Evolutionary conservation across 2,888 invertebrate species (phyloP).

Genomic region (Lochmaea capreae): DNA sequence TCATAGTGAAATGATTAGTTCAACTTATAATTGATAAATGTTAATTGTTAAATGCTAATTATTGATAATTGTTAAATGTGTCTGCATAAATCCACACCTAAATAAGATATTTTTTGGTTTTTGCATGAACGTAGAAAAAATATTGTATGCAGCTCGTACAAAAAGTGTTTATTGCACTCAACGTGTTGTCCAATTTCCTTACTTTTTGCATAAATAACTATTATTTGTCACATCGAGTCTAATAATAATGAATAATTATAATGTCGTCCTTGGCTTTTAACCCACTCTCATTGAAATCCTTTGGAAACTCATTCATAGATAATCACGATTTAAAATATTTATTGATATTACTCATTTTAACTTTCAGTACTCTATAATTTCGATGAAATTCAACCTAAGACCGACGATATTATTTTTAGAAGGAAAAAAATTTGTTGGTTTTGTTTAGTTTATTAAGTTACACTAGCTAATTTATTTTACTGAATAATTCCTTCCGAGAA

Average conservation of each 20-base stretch:
- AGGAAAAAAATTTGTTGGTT: background rate
- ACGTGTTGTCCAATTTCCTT: no score
- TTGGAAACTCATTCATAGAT: background rate
- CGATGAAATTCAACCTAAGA: background rate
- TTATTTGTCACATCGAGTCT: background rate
- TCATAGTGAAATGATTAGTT: no score
- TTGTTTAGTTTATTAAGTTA: background rate
- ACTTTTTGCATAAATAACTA: no score
- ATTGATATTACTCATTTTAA: background rate
- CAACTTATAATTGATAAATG: no score
- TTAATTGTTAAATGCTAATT: no score
- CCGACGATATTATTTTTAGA: slow-evolving; percentile 6
- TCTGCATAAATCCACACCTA: no score
- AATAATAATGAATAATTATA: background rate
- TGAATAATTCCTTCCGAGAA: slow-evolving; percentile 31
- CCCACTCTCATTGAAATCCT: background rate
- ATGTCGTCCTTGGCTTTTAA: slow-evolving; percentile 8
- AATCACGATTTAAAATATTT: background rate
- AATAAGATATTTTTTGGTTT: no score
- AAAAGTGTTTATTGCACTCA: no score
- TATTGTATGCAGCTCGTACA: no score
- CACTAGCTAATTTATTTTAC: slow-evolving; percentile 24
- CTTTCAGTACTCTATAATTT: background rate
- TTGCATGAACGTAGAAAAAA: no score
- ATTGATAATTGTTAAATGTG: no score